phyloP scores from a whole-genome alignment of 2,888 invertebrate genomes.

The Perdita meconis region DNA sequence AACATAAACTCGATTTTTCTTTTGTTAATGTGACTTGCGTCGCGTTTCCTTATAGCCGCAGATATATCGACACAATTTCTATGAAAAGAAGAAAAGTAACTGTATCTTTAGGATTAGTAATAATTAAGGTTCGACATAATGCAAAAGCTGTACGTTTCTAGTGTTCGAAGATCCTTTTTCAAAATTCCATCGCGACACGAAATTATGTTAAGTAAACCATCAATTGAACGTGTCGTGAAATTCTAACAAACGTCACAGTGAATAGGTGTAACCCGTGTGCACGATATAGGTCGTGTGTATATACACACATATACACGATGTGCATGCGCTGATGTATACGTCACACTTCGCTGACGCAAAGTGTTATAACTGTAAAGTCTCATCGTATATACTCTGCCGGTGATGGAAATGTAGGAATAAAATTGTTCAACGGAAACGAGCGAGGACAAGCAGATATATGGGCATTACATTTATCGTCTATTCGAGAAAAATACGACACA shows the following conservation, averaged over 20 bases:
- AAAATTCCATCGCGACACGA: not conserved
- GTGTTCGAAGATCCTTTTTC: not conserved
- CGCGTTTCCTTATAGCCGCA: too few relatives aligned
- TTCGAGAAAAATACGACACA: slow-evolving; percentile 23
- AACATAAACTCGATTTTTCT: too few relatives aligned
- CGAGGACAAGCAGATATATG: slow-evolving; percentile 24
- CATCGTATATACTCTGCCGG: slow-evolving; percentile 17
- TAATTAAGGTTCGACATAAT: too few relatives aligned
- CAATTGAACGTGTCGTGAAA: not conserved
- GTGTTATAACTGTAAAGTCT: slow-evolving; percentile 12
- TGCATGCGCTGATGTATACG: not conserved
- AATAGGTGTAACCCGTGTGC: not conserved
- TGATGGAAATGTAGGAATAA: slow-evolving; percentile 43
- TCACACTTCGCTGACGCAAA: slow-evolving; percentile 3
- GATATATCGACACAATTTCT: too few relatives aligned
- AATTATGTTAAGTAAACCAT: slow-evolving; percentile 9
- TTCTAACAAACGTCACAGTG: slow-evolving; percentile 11
- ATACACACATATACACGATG: not conserved
- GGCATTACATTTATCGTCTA: slow-evolving; percentile 25
- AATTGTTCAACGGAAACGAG: slow-evolving; percentile 35
- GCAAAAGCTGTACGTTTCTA: not conserved
- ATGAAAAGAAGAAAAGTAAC: not conserved
- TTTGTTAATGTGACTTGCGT: too few relatives aligned
- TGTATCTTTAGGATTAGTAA: too few relatives aligned
- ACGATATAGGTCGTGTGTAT: slow-evolving; percentile 7